These are phyloP conservation scores for Spilogale gracilis DNA, from an alignment of 2,113 vertebrate genomes.

Conservation along the genomic window DNA sequence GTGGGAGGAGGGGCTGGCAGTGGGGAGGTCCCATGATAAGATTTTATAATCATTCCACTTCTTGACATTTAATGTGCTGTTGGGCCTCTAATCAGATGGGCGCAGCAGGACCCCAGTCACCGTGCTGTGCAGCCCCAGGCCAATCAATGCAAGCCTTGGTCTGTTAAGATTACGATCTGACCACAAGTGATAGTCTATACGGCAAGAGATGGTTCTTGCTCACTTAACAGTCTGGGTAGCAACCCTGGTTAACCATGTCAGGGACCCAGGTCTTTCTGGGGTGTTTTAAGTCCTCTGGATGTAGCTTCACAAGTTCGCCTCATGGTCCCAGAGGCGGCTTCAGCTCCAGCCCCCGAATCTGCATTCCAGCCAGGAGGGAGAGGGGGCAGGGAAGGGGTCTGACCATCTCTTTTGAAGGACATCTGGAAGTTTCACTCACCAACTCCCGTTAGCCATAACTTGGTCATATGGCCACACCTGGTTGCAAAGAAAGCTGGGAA, in stretches of 20 bases:
- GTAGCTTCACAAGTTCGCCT: not conserved
- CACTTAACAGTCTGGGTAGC: not conserved
- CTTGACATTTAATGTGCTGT: fast-evolving
- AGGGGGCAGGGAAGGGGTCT: not conserved
- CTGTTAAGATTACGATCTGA: not conserved
- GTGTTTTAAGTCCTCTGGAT: too few species aligned
- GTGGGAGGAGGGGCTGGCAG: fast-evolving
- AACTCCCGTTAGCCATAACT: fast-evolving
- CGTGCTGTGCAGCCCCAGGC: fast-evolving
- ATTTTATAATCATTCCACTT: too few species aligned
- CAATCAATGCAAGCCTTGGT: not conserved
- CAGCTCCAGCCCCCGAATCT: not conserved
- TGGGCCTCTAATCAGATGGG: not conserved
- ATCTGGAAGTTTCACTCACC: not conserved
- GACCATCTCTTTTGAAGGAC: not conserved
- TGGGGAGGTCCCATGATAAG: fast-evolving
- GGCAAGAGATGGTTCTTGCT: not conserved
- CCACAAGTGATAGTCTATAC: fast-evolving
- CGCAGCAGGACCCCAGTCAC: not conserved
- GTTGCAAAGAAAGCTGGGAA: not conserved
- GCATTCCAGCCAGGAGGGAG: not conserved
- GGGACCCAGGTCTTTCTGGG: not conserved
- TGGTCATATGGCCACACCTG: not conserved
- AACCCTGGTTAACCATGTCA: not conserved
- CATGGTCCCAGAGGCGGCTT: not conserved